Conservation (phyloP, 2,797 vertebrate genomes). For the Malacoctenus gilli region DNA sequence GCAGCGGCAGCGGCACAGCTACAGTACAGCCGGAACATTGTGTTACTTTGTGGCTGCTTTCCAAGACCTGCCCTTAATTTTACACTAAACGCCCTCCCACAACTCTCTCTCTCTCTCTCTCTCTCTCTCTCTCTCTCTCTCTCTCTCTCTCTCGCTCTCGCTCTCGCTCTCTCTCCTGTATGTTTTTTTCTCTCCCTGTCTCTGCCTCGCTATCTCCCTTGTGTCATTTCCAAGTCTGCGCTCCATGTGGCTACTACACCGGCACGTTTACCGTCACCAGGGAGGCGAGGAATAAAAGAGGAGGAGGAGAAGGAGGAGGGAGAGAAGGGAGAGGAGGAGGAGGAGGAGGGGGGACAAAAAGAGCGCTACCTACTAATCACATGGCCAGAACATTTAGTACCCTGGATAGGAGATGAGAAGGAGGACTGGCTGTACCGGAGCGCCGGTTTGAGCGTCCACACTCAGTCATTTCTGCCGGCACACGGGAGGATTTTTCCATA, state of each 20-base stretch:
- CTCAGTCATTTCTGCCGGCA: neutral
- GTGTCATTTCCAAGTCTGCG: constrained; percentile 61
- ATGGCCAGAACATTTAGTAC: constrained; percentile 81
- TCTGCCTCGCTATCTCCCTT: constrained; percentile 25
- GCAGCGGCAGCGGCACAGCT: constrained; percentile 82
- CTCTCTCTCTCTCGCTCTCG: neutral
- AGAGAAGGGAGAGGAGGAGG: constrained; percentile 5
- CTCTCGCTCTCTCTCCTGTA: neutral
- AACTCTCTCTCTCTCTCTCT: constrained; percentile 33
- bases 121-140: neutral
- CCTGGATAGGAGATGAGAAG: constrained; percentile 65
- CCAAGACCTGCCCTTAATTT: constrained; percentile 86
- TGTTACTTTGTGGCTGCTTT: constrained; percentile 88
- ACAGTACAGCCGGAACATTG: constrained; percentile 90
- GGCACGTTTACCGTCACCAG: constrained; percentile 38
- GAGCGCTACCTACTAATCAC: constrained; percentile 41
- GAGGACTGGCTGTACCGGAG: constrained; percentile 59
- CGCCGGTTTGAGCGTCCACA: constrained; percentile 30
- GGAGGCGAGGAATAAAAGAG: constrained; percentile 13
- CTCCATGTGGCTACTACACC: constrained; percentile 59
- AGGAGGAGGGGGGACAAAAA: constrained; percentile 15
- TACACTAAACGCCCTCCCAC: constrained; percentile 79
- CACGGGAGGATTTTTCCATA: neutral
- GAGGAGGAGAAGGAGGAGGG: constrained; percentile 7
- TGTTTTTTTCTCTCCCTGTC: neutral